Base-by-base conservation (phyloP, 2,113 vertebrate species). In the Calonectris borealis region DNA sequence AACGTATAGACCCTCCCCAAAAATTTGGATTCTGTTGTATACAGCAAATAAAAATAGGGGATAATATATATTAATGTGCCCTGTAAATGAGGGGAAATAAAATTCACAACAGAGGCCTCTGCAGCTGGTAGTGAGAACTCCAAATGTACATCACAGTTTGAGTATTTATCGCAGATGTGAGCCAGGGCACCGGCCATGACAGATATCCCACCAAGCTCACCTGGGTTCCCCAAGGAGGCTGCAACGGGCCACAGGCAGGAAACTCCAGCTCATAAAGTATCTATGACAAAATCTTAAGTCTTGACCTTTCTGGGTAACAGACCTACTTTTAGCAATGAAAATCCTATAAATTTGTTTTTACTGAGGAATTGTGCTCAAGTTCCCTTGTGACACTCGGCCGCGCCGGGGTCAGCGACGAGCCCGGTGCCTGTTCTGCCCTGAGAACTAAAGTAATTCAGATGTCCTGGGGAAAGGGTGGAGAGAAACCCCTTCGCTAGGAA, bases 361-460 rank as follows among this genome's bases (percentile, higher is more conserved):
- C 2, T 14, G 15, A 48, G 57, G 26, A 65, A 10, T 13, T 36
- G 69, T 52, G 42, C 49, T 69, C 15, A 16, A 4, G 16, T 12
- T 79, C 22, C 49, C 36, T 21, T 25, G 38, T 29, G 83, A 22
- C 6, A 2, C 21, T 25, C 0, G 1, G 25, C 38, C 0, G 1
- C 8, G 40, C 22, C 0, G 3, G 36, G 36, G 22, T 61, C 40
- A 11, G 58, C 2, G 7, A 13, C 0, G 6, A 61, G 19, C 38
- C 34, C 1, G 3, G 16, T 10, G 46, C 55, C 52, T 27, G 8
- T 36, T 62, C 36, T 51, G 68, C 60, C 29, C 48, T 3, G 6
- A 31, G 52, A 38, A 15, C 46, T 29, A 36, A 26, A 61, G 10
- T 27, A 13, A 62, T 72, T 78, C 12, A 4, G 46, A 22, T 17